These are phyloP conservation scores for Anthophora plumipes DNA, from an alignment of 2,888 invertebrate genomes.

Conservation along the genomic window DNA sequence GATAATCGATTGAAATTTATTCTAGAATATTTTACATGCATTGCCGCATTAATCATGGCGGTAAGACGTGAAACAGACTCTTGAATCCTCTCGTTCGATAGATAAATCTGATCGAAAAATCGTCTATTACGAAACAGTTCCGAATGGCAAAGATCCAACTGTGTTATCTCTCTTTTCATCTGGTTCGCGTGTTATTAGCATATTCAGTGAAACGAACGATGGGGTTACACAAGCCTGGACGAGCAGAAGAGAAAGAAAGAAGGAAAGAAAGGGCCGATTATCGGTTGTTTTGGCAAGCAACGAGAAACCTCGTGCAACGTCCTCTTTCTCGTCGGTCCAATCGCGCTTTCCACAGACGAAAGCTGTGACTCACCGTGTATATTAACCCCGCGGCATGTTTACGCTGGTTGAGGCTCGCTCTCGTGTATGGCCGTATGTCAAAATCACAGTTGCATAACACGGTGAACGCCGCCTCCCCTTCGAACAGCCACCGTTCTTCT, in stretches of 20 bases:
- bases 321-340: conserved; percentile 41
- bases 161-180: conserved; percentile 5
- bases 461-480: conserved; percentile 12
- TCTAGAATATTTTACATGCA: too few species aligned
- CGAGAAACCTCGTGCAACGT: conserved; percentile 22
- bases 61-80: neutral
- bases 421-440: conserved; percentile 69
- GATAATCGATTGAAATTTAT: neutral
- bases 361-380: conserved; percentile 69
- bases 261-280: neutral
- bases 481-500: conserved; percentile 7
- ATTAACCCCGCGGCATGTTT: conserved; percentile 73
- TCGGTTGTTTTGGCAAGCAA: conserved; percentile 50
- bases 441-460: conserved; percentile 76
- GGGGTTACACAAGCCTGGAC: neutral
- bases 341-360: conserved; percentile 55
- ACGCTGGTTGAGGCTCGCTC: conserved; percentile 64
- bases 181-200: neutral
- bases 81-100: neutral
- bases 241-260: too few species aligned
- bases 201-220: neutral
- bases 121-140: neutral
- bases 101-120: conserved; percentile 1
- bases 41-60: too few species aligned
- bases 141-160: conserved; percentile 1